Base-by-base conservation (phyloP, 2,113 vertebrate species). In the Nibea coibor region DNA sequence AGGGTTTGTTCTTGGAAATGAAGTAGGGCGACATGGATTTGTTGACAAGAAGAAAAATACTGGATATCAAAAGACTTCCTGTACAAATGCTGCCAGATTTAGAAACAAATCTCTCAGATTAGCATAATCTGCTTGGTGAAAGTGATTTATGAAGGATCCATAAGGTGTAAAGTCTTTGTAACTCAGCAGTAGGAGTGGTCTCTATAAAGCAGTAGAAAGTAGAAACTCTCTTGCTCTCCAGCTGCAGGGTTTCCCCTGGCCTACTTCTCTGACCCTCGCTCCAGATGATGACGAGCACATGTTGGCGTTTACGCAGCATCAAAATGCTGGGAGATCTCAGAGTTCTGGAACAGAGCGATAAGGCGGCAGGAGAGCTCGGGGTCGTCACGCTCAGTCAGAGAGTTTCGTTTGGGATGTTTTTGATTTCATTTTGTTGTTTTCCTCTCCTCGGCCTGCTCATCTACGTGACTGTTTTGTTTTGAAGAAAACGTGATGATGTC, bases 281-380 rank as follows among this genome's bases (percentile, higher is more conserved):
- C 67, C n/a, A 83, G 45, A 70, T 4, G 39, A 70, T 22, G 64
- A 81, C 53, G 87, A 83, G 35, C 73, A 81, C 77, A 81, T 75
- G 83, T 59, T 69, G 56, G 66, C 35, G 50, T 73, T 85, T 8
- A 42, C 26, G 71, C 75, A 77, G 67, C 53, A 61, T 78, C 68
- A 31, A 6, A 45, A 3, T 6, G 5, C 47, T 10, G 64, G 3
- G 16, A 12, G 78, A 81, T 75, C 65, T 68, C 19, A 1, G 48
- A 51, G 73, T 80, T 69, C 87, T 83, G 77, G 20, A 48, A 74
- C 43, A 0, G 56, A 58, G 68, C 19, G 54, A 81, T 80, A 80
- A 78, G 59, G 11, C 31, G 1, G 70, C 47, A 12, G 51, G 48
- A 26, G 57, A 45, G 24, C 57, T 31, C 7, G 8, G 24, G 6